Base-by-base conservation (phyloP, 2,113 vertebrate genomes). In the Pseudopodoces humilis region DNA sequence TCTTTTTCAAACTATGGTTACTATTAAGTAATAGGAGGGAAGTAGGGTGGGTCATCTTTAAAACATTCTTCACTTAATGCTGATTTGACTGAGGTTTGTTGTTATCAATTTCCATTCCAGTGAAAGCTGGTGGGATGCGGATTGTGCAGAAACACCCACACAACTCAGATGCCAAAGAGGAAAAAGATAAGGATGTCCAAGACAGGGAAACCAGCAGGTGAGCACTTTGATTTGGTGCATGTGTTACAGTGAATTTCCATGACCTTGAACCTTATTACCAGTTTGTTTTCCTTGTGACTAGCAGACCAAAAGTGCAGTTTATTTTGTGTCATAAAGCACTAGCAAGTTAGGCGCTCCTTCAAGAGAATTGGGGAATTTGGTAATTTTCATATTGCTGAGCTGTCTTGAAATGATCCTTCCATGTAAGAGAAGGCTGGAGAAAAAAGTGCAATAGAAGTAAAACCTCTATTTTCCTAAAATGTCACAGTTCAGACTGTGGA, bases 71-170 rank as follows among this genome's bases (percentile, higher is more conserved):
- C 30, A 11, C 23, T 69, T 91, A 11, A 13, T 0, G 3, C 13
- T 20, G 21, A 23, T 89, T 67, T 92, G 24, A 59, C 39, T 83
- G 60, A 88, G 10, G 16, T 88, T 79, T 93, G 10, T 89, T 90
- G 9, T 72, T 80, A 16, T 30, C 28, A 5, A 84, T 80, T 95
- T 97, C 68, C 37, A 3, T 98, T 98, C 27, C 95, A 99, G 99
- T 99, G 59, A 99, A 99, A 96, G 99, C 99, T 63, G 99, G 99
- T 28, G 99, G 99, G 6, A 99, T 99, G 99, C 98, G 99, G 84
- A 99, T 99, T 94, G 99, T 99, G 90, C 99, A 99, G 98, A 99
- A 99, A 94, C 99, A 99, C 92, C 98, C 97, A 0, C 99, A 99
- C 91, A 74, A 97, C 49, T 97, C 91, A 83, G 98, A 99, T 49